phyloP scores from a whole-genome alignment of 2,113 vertebrate species.

The Cyphomyrus plagiostoma region DNA sequence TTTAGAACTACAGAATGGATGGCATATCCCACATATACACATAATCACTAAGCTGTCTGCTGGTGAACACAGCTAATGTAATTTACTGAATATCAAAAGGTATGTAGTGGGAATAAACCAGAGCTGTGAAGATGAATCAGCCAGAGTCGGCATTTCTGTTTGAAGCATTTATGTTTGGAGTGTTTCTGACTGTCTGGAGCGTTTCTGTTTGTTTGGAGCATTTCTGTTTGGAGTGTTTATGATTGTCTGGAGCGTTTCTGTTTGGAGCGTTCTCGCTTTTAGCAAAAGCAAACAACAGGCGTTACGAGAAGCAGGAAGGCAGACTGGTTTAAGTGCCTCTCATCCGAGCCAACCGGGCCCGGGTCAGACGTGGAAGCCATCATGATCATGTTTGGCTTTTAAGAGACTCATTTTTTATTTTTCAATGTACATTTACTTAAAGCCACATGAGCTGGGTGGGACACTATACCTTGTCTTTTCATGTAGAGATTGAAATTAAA shows the following conservation, averaged over 20 bases:
- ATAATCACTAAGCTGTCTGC: conserved; percentile 22
- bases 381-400: neutral
- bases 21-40: neutral
- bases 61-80: conserved; percentile 32
- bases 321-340: neutral
- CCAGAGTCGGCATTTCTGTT: conserved; percentile 10
- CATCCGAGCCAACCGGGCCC: neutral
- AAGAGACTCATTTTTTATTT: neutral
- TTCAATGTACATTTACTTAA: neutral
- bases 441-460: neutral
- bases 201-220: no score
- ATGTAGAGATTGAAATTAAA: neutral
- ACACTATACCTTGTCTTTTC: neutral
- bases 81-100: conserved; percentile 22
- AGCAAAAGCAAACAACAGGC: neutral
- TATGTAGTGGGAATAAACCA: conserved; percentile 17
- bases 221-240: no score
- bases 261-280: neutral
- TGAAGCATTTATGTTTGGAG: neutral
- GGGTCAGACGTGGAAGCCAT: neutral
- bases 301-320: neutral
- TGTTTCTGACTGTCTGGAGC: no score
- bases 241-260: no score
- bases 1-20: conserved; percentile 25
- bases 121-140: conserved; percentile 17